Percentiles rank a stretch among this genome's conserved stretches.
Evolutionary conservation across 2,888 invertebrate species (phyloP).

Genomic region (Andricus quercusramuli): DNA sequence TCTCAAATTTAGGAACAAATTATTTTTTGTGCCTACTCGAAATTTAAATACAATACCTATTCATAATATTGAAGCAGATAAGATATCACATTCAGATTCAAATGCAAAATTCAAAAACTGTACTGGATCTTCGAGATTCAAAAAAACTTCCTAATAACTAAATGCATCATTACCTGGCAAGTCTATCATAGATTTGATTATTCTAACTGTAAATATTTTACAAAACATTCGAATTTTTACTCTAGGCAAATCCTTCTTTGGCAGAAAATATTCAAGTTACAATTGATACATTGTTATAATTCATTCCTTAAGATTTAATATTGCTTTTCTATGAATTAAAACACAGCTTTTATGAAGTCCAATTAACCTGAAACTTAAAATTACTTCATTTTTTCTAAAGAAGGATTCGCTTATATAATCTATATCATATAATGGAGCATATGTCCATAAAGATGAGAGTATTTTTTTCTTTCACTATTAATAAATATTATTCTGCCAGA

Average conservation of each 20-base stretch:
- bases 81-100: constrained; percentile 3
- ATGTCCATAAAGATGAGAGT: neutral
- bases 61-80: constrained; percentile 12
- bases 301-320: neutral
- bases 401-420: constrained; percentile 2
- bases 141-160: constrained; percentile 19
- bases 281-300: neutral
- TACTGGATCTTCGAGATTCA: neutral
- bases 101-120: neutral
- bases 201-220: constrained; percentile 9
- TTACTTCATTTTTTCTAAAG: neutral
- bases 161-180: constrained; percentile 31
- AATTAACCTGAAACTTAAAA: neutral
- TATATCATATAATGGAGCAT: neutral
- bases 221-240: neutral
- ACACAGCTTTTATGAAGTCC: neutral
- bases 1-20: neutral
- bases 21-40: neutral
- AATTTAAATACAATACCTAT: neutral
- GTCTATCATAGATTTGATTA: constrained; percentile 10
- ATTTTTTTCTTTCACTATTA: neutral
- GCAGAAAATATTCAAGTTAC: neutral
- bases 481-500: constrained; percentile 2
- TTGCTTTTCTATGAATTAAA: neutral
- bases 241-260: neutral